Base-by-base conservation (phyloP, 2,888 invertebrate genomes). In the Volucella zonaria region DNA sequence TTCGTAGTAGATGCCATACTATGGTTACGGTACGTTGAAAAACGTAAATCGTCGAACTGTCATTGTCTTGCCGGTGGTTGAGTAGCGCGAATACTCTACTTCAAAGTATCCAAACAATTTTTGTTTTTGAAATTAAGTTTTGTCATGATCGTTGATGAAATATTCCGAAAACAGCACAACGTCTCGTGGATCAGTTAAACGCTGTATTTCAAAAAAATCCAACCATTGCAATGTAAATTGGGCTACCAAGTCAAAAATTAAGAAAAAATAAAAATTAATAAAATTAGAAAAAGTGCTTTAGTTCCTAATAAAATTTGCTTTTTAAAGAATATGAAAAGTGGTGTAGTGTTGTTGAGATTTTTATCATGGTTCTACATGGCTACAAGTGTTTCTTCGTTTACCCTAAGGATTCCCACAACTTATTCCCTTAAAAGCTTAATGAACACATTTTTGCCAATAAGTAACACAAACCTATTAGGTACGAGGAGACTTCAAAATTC, bases 401-500 rank as follows among this genome's bases (percentile, higher is more conserved):
- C 91, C 11, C 88, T 91, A 75, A 89, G 89, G 68, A 91, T 91
- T 87, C 91, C 91, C 82, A 90, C 91, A 73, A 91, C 90, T 87
- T 91, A 91, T 81, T 90, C 91, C 82, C 73, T 91, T 87, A 91
- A 91, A 88, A 91, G 90, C 86, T 89, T 91, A 12, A 87, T 91
- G n/a, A 91, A 91, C 71, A 90, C 90, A 61, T 89, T 91, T 8
- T 80, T 91, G 6, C 87, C 91, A 12, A 90, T 91, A 8, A 91
- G 91, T 77, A 91, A 90, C 79, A 90, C 89, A 54, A 91, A 90
- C 76, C 83, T 91, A 80, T 89, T 91, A 54, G 91, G 91, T 74
- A 89, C 90, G 31, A 91, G 91, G n/a, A 88, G 91, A 38, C 91
- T 90, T 75, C 87, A 91, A 23, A 91, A 91, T 81, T 90, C 90